These are phyloP conservation scores for Erpobdella octoculata DNA, from an alignment of 2,888 invertebrate species.

Conservation along the genomic window DNA sequence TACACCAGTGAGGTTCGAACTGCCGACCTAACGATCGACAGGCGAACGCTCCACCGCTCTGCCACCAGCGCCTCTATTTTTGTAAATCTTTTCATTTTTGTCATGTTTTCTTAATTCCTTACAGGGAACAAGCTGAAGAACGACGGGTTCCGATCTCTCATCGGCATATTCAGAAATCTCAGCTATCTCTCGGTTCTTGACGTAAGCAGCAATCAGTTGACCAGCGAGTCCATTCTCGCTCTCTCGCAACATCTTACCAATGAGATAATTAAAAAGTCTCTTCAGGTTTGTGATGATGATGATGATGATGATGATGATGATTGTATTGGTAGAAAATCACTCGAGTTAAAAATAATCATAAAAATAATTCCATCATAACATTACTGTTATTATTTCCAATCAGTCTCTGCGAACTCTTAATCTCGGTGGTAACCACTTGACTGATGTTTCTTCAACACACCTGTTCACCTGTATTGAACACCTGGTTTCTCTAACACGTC, in stretches of 20 bases:
- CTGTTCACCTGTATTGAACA: neutral
- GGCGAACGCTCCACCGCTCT: too few relatives aligned
- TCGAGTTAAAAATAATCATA: neutral
- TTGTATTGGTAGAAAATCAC: neutral
- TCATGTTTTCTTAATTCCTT: neutral
- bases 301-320: neutral
- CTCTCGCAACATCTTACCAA: neutral
- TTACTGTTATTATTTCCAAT: neutral
- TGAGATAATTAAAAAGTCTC: neutral
- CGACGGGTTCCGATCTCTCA: slow-evolving; percentile 8
- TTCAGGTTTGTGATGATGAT: slow-evolving; percentile 9
- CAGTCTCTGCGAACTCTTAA: neutral
- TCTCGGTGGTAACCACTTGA: neutral
- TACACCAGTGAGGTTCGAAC: too few relatives aligned
- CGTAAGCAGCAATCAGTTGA: slow-evolving; percentile 7
- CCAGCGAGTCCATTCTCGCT: neutral
- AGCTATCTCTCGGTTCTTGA: neutral
- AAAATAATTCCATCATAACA: neutral
- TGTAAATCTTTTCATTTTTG: neutral
- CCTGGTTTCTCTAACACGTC: neutral
- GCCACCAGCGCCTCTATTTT: too few relatives aligned
- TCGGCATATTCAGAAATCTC: neutral
- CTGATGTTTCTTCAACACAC: neutral
- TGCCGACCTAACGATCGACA: too few relatives aligned
- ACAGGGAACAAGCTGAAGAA: slow-evolving; percentile 21